Conservation (phyloP, 2,888 invertebrate species). For the Linyphia triangularis region DNA sequence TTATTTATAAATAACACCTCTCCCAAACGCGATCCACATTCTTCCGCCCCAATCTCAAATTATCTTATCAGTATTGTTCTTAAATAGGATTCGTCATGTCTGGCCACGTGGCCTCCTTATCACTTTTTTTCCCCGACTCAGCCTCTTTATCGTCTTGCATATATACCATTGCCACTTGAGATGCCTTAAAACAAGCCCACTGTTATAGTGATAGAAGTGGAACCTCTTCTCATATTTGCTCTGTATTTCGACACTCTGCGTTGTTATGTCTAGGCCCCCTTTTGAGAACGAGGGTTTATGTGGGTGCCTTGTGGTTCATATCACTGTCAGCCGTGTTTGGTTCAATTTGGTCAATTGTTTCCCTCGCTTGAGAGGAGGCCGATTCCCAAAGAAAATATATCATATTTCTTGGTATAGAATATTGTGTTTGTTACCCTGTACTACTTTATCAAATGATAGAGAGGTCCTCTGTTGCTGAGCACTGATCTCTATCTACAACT, state of each 20-base stretch:
- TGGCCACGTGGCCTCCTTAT: slow-evolving; percentile 30
- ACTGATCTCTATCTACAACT: background rate
- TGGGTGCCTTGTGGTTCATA: background rate
- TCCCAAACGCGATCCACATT: no score
- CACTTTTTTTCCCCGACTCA: background rate
- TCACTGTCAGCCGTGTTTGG: background rate
- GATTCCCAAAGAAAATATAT: background rate
- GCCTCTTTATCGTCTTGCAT: background rate
- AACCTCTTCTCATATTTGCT: background rate
- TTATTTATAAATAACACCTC: no score
- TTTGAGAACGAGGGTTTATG: background rate
- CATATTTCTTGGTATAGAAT: no score
- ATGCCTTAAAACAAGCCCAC: slow-evolving; percentile 9
- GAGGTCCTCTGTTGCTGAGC: background rate
- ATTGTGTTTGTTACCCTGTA: no score
- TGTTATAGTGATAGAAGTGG: slow-evolving; percentile 19
- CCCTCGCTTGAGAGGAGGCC: background rate
- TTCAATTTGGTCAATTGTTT: background rate
- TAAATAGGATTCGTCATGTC: background rate
- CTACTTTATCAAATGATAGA: no score
- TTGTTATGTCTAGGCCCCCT: background rate
- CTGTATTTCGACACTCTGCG: slow-evolving; percentile 3
- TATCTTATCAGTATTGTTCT: background rate
- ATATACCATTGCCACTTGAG: background rate
- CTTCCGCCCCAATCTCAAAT: background rate